phyloP scores from a whole-genome alignment of 2,888 invertebrate genomes.

The Watsonalla binaria region DNA sequence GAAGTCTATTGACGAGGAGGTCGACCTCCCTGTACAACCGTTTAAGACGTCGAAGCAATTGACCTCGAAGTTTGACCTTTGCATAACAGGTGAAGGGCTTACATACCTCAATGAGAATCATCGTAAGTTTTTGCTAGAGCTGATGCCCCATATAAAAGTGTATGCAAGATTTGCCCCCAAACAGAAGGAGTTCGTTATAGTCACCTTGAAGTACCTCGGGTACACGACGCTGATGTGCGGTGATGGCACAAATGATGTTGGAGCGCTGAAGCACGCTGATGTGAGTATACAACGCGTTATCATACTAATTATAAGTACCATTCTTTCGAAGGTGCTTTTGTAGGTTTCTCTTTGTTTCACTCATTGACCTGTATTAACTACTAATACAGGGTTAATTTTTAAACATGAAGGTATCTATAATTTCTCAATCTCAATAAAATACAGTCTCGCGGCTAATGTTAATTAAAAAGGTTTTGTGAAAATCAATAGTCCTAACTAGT shows the following conservation, averaged over 20 bases:
- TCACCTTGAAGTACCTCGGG: slow-evolving; percentile 91
- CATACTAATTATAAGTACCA: neutral
- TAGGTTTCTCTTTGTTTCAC: no score
- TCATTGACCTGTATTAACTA: no score
- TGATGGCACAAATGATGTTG: slow-evolving; percentile 99
- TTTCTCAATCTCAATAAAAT: no score
- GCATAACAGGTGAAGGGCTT: slow-evolving; percentile 96
- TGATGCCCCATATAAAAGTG: slow-evolving; percentile 93
- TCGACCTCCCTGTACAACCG: slow-evolving; percentile 73
- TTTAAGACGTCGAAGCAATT: slow-evolving; percentile 77
- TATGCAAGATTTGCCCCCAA: slow-evolving; percentile 99
- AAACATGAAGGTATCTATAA: no score
- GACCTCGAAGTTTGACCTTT: slow-evolving; percentile 89
- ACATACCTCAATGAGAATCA: slow-evolving; percentile 82
- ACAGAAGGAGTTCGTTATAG: slow-evolving; percentile 97
- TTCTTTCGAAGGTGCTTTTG: no score
- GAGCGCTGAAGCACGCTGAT: slow-evolving; percentile 98
- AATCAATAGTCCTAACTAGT: no score
- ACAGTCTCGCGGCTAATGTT: no score
- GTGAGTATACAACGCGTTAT: slow-evolving; percentile 77
- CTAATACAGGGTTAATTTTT: no score
- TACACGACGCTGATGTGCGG: slow-evolving; percentile 98
- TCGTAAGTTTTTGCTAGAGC: slow-evolving; percentile 80
- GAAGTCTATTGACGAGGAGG: slow-evolving; percentile 85
- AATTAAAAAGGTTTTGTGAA: no score